Evolutionary conservation across 2,113 vertebrate genomes (phyloP), one percentile per base, ranked within the genome.

Genomic region (Laterallus jamaicensis): DNA sequence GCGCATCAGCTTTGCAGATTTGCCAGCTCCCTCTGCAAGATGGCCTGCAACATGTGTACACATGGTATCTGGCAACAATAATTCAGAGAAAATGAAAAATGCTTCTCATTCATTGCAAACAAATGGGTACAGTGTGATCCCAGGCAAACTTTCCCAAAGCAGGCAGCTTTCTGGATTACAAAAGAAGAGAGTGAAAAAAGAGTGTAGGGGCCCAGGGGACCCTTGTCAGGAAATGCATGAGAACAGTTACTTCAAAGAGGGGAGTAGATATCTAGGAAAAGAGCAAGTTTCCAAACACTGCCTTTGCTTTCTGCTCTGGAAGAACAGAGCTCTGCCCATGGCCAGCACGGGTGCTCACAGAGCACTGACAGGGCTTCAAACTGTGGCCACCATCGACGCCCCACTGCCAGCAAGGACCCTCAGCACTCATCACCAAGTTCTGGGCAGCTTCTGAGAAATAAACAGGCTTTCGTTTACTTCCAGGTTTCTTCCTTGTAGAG

Each of bases 1-100:
- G 42, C 12, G 4, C 83, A 90, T 88, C 88, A 89, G 92, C 74
- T 92, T 92, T 94, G 86, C 86, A 86, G 82, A 94, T 67, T 88
- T 94, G 90, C 93, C 93, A 97, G 88, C 82, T 88, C 79, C 26
- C 71, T 89, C 85, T 90, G 76, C 86, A 96, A 93, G 90, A 94
- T 69, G 77, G 86, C 90, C 82, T 88, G 73, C 47, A 95, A 82
- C n/a, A 89, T 78, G 73, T 84, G 86, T 91, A 88, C 81, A 88
- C 66, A 73, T 83, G 91, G 74, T 93, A 92, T 96, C 92, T 95
- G 91, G 96, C 94, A 96, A 89, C 28, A 91, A 91, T 93, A 94
- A 95, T 91, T 88, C 77, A 84, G 74, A 11, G 4, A 96, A 96
- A 93, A 96, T 93, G 90, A 96, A 96, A 96, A 97, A 94, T 69